A percentile compares a stretch with the other conserved stretches of the same genome.
Conservation (phyloP, 1,140 invertebrate genomes). For the Apolygus lucorum region DNA sequence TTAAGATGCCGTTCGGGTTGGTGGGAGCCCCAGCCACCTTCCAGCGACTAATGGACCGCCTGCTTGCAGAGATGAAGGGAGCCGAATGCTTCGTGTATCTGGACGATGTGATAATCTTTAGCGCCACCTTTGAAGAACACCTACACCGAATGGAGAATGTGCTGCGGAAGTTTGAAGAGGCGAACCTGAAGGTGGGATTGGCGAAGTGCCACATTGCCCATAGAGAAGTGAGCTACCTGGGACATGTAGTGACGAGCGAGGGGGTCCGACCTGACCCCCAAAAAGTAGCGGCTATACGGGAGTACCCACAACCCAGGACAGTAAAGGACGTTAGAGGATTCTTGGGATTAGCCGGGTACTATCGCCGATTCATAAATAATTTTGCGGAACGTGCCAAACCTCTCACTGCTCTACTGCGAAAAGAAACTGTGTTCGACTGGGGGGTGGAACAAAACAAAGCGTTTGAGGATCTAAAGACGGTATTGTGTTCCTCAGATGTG, state of each 20-base stretch:
- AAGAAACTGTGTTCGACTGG: too few relatives aligned
- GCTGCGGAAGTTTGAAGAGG: not conserved
- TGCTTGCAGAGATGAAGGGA: constrained; percentile 34
- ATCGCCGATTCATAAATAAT: constrained; percentile 37
- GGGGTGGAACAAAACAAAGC: too few relatives aligned
- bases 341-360: constrained; percentile 38
- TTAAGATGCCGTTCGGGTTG: constrained; percentile 40
- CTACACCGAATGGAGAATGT: constrained; percentile 18
- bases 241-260: constrained; percentile 37
- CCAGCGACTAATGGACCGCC: constrained; percentile 38
- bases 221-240: constrained; percentile 39
- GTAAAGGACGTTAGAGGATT: constrained; percentile 36
- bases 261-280: constrained; percentile 37
- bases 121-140: constrained; percentile 21
- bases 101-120: constrained; percentile 30
- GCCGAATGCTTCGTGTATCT: constrained; percentile 28
- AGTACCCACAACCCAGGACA: constrained; percentile 36
- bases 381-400: constrained; percentile 35
- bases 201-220: too few relatives aligned
- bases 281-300: constrained; percentile 37
- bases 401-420: too few relatives aligned
- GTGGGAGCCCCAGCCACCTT: constrained; percentile 40
- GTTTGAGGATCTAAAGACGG: too few relatives aligned
- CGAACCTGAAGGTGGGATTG: constrained; percentile 29
- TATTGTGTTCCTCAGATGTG: too few relatives aligned